Evolutionary conservation across 1,140 invertebrate species (phyloP), one percentile per base, ranked within the genome.

Genomic region (Zaprionus africanus): DNA sequence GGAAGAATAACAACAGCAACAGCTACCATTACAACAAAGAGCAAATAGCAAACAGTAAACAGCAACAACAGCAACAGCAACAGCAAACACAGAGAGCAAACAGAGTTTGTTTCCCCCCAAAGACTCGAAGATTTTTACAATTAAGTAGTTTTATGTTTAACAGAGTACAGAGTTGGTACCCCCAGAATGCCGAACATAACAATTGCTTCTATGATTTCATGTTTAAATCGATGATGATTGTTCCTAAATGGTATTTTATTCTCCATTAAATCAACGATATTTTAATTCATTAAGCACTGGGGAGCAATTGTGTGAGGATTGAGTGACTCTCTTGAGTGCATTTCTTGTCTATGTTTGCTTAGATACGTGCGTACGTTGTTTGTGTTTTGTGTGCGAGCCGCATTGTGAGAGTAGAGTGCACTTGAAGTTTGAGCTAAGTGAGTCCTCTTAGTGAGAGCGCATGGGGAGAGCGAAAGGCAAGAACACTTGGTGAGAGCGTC

Each of bases 201-300:
- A 51, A 54, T 38, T 38, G 19, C 41, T 53, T 67, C 28, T 54
- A 54, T 24, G 15, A 31, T 67, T 59, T 22, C 59, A 57, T 75
- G 38, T 62, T 76, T 11, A 71, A 68, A 65, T 68, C 81, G 72
- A 80, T 77, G 65, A 76, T 54, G 62, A 68, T 78, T 81, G 67
- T 81, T 81, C 59, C 81, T 72, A 83, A 83, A 83, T 26, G 71
- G 26, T 73, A 38, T 9, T 54, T 59, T 5, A n/a, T 31, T 51
- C 19, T 5, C 46, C 46, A 51, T 24, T 5, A 24, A 12, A 24
- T 22, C 19, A 17, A 19, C 3, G 46, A 17, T 46, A 17, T 46
- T 46, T 9, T 46, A 17, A 46, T 15, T 43, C 6, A 9, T 17
- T 34, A 34, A 34, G 11, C 31, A 34, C 9, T 34, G 17, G 41